Conservation (phyloP, 35 echinoderm and acorn worm genomes). For the Strongylocentrotus purpuratus region DNA sequence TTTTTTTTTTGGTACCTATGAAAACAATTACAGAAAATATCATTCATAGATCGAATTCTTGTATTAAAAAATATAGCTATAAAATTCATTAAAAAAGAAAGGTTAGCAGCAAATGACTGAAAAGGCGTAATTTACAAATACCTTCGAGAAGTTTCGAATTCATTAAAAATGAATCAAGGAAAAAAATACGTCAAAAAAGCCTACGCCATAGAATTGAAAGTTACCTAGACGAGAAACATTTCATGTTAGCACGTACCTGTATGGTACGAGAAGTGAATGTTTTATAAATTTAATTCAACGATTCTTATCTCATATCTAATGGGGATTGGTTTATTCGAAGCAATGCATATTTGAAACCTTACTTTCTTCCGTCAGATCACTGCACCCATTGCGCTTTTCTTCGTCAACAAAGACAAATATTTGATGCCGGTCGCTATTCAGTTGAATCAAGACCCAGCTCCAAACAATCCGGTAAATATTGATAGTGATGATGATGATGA, state of each 20-base stretch:
- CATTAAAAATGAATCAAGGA: too few relatives aligned
- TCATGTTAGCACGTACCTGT: not conserved
- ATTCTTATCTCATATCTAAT: too few relatives aligned
- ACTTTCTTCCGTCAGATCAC: not conserved
- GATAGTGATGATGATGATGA: not conserved
- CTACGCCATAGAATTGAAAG: too few relatives aligned
- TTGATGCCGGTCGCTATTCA: constrained; percentile 60
- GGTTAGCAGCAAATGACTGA: too few relatives aligned
- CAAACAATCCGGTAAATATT: constrained; percentile 51
- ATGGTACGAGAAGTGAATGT: too few relatives aligned
- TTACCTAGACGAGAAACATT: too few relatives aligned
- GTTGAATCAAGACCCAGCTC: constrained; percentile 45
- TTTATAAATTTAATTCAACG: too few relatives aligned
- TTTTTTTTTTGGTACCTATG: not conserved
- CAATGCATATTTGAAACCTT: not conserved
- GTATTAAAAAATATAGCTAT: not conserved
- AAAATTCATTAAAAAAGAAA: not conserved
- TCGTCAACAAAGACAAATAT: constrained; percentile 50
- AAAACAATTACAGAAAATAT: not conserved
- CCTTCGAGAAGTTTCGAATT: too few relatives aligned
- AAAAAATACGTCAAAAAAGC: too few relatives aligned
- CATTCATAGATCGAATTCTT: not conserved
- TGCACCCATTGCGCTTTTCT: constrained; percentile 58
- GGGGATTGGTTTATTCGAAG: too few relatives aligned
- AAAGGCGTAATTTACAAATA: too few relatives aligned